These are phyloP conservation scores for Rhipidura dahli DNA, from an alignment of 2,113 vertebrate species.

Conservation along the genomic window DNA sequence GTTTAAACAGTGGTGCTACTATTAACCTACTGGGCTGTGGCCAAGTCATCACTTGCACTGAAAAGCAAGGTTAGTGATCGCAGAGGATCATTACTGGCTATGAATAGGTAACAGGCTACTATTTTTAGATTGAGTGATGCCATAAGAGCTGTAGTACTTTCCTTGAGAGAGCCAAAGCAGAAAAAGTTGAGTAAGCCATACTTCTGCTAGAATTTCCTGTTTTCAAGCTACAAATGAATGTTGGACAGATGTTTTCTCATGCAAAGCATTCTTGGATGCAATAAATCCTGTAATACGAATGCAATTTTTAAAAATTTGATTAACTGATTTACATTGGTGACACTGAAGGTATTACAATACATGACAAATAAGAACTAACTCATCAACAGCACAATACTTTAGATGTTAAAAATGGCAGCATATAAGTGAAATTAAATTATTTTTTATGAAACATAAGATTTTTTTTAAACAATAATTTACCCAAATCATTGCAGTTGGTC, in stretches of 20 bases:
- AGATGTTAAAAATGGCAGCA: background rate
- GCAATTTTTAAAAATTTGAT: background rate
- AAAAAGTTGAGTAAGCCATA: background rate
- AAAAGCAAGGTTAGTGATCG: background rate
- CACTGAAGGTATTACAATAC: background rate
- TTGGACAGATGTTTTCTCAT: slow-evolving; percentile 12
- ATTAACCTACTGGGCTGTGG: background rate
- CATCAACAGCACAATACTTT: background rate
- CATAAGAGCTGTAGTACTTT: background rate
- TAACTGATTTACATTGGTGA: background rate
- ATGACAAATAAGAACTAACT: background rate
- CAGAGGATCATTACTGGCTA: background rate
- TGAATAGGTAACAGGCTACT: background rate
- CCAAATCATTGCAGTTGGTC: background rate
- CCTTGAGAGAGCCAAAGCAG: background rate
- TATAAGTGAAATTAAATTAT: background rate
- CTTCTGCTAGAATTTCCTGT: background rate
- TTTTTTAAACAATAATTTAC: background rate
- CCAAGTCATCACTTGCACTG: background rate
- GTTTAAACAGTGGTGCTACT: background rate
- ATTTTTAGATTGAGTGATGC: background rate
- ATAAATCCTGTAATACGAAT: background rate
- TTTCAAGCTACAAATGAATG: background rate
- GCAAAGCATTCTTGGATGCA: background rate
- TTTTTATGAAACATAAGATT: background rate